Conservation (phyloP, 2,888 invertebrate species). For the Patella ulyssiponensis region DNA sequence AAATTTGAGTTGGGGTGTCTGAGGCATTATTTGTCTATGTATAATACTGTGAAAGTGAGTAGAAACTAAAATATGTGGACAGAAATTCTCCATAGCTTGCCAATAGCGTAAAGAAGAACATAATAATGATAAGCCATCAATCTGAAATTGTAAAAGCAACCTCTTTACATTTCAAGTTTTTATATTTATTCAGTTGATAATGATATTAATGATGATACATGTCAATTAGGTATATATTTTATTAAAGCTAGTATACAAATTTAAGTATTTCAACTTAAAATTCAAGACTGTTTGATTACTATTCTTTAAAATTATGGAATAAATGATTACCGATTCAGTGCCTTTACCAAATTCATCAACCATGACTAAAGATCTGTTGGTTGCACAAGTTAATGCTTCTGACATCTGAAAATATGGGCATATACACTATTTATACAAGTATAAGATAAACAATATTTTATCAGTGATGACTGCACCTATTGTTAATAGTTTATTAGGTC, state of each 20-base stretch:
- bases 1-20: slow-evolving; percentile 75
- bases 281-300: too few species aligned
- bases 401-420: slow-evolving; percentile 78
- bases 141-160: slow-evolving; percentile 71
- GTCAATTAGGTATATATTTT: too few species aligned
- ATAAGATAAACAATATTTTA: neutral
- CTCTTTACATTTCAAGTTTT: neutral
- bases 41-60: slow-evolving; percentile 84
- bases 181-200: neutral
- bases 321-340: slow-evolving; percentile 75
- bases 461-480: too few species aligned
- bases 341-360: slow-evolving; percentile 94
- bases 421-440: neutral
- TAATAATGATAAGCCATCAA: slow-evolving; percentile 84
- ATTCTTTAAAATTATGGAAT: too few species aligned
- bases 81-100: slow-evolving; percentile 75
- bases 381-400: slow-evolving; percentile 79
- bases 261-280: neutral
- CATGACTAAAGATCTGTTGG: slow-evolving; percentile 81
- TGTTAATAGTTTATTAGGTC: too few species aligned
- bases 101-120: slow-evolving; percentile 81
- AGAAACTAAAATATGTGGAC: slow-evolving; percentile 84
- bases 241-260: neutral
- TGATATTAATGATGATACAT: too few species aligned
- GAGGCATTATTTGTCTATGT: slow-evolving; percentile 75